phyloP scores from a whole-genome alignment of 2,113 vertebrate species.

The Chitala chitala region DNA sequence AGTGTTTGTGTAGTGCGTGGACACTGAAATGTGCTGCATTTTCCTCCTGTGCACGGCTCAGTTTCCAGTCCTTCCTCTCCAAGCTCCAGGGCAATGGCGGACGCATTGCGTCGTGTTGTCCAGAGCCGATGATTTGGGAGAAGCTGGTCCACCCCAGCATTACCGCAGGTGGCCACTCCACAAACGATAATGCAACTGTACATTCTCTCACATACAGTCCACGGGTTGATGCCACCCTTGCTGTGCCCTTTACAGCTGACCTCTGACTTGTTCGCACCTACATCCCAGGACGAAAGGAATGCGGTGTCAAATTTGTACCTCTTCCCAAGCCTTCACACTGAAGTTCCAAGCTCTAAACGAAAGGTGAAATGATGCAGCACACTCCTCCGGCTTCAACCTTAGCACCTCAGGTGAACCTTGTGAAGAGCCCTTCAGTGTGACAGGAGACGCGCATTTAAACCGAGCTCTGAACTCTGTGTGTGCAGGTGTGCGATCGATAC shows the following conservation, averaged over 20 bases:
- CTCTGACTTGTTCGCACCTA: too few species aligned
- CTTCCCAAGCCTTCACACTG: too few species aligned
- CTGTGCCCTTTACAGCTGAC: too few species aligned
- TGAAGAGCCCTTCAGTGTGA: too few species aligned
- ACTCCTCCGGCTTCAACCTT: neutral
- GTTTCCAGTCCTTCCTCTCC: slow-evolving; percentile 23
- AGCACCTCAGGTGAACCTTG: neutral
- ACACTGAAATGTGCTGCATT: neutral
- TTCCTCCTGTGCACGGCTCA: slow-evolving; percentile 13
- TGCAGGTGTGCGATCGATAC: slow-evolving; percentile 85
- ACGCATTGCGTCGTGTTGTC: slow-evolving; percentile 43
- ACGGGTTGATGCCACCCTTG: too few species aligned
- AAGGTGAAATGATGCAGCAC: neutral
- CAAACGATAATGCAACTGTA: slow-evolving; percentile 21
- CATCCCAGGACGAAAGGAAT: too few species aligned
- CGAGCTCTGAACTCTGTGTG: slow-evolving; percentile 73
- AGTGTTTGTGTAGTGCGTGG: neutral
- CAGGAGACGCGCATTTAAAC: slow-evolving; percentile 19
- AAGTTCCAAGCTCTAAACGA: neutral
- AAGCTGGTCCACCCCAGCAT: slow-evolving; percentile 6
- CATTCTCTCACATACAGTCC: too few species aligned
- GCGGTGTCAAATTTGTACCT: too few species aligned
- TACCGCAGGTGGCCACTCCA: slow-evolving; percentile 11
- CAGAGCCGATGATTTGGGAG: slow-evolving; percentile 34
- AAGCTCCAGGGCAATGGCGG: slow-evolving; percentile 30